A percentile compares a stretch with the other conserved stretches of the same genome.
These are phyloP conservation scores for human DNA, from an alignment of 2,113 vertebrate species.

Conservation along the genomic window GRCh38 chr5:63967501-63968000, in stretches of 20 bases:
- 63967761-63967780: not conserved
- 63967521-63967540: not conserved
- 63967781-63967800: not conserved
- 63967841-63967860: not conserved
- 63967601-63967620: not conserved
- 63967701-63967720: not conserved
- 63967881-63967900: not conserved
- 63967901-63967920: not conserved
- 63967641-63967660: not conserved
- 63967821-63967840: not conserved
- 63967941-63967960: not conserved
- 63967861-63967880: not conserved
- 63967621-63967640: not conserved
- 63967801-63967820: not conserved
- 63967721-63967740: not conserved
- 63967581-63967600: conserved; percentile 21
- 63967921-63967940: not conserved
- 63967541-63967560: not conserved
- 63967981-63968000: not conserved
- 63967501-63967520: not conserved
- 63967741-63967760: not conserved
- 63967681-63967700: not conserved
- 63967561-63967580: not conserved
- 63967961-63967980: not conserved
- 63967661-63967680: not conserved